phyloP scores from a whole-genome alignment of 2,797 vertebrate genomes.

The Sebastes taczanowskii region DNA sequence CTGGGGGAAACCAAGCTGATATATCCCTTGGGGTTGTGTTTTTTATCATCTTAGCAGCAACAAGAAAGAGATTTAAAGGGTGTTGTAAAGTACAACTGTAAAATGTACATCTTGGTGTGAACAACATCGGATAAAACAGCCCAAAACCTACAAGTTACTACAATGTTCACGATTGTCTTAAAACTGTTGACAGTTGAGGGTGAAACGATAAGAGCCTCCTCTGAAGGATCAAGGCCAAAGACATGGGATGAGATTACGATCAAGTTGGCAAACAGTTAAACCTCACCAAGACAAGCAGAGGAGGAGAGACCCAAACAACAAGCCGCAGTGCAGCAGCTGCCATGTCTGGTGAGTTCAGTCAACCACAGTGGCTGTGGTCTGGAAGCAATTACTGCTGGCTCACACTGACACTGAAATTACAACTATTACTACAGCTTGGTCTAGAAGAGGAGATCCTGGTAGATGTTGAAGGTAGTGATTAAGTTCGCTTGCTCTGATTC shows the following conservation, averaged over 20 bases:
- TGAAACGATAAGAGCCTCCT: conserved; percentile 5
- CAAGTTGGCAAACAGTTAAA: conserved; percentile 19
- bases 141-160: neutral
- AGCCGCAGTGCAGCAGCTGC: conserved; percentile 35
- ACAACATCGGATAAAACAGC: neutral
- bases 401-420: conserved; percentile 39
- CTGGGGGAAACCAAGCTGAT: conserved; percentile 47
- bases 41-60: conserved; percentile 33
- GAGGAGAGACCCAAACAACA: conserved; percentile 26
- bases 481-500: neutral
- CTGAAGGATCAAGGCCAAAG: conserved; percentile 26
- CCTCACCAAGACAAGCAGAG: conserved; percentile 23
- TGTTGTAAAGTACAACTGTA: conserved; percentile 7
- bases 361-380: conserved; percentile 36
- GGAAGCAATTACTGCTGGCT: conserved; percentile 57
- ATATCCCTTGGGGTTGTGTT: conserved; percentile 27
- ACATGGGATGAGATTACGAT: conserved; percentile 45
- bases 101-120: neutral
- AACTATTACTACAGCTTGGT: conserved; percentile 27
- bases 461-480: conserved; percentile 13
- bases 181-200: conserved; percentile 6
- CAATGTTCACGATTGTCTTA: neutral
- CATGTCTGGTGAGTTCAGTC: conserved; percentile 32
- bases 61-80: conserved; percentile 15
- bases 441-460: conserved; percentile 1